Evolutionary conservation across 1,140 invertebrate genomes (phyloP), one percentile per base, ranked within the genome.

Genomic region (Eumaeus atala): DNA sequence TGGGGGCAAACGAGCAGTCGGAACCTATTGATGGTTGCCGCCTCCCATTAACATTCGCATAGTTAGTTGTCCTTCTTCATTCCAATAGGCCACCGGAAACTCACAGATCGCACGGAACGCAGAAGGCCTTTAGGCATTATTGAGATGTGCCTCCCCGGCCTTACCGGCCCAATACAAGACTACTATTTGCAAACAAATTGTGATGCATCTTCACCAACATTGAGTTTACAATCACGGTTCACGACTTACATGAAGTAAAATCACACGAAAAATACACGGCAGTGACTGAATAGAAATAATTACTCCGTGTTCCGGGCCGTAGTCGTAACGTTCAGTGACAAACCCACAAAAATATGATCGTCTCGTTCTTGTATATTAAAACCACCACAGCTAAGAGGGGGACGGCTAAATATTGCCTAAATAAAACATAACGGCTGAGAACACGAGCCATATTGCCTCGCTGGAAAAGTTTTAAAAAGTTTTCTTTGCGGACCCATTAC

Each of bases 401-500:
- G 84, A 84, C 58, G 63, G 75, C 62, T 69, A 55, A 81, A 66
- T 67, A 75, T 74, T 79, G 72, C 80, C 84, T 87, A 87, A 87
- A 87, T 87, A 87, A 87, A 87, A 84, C 79, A 84, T 84, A 74
- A 84, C 78, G 80, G 71, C 73, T 77, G 83, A 84, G 82, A 86
- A 86, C 83, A 82, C 78, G 82, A 86, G 83, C 87, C 87, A 87
- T 88, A 87, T 88, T 88, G 87, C 87, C 84, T 87, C 83, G 80
- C 74, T 86, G 85, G 77, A 87, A 88, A 88, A 88, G 81, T 88
- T 88, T 87, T 88, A 85, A 87, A 88, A 88, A 88, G 80, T 88
- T 88, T 88, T 87, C 86, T 88, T 88, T 87, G 84, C 85, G 79
- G 85, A 83, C 77, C 85, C 84, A 87, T 87, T 88, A 88, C 80